phyloP scores from a whole-genome alignment of 2,113 vertebrate species.

The Kryptolebias marmoratus region DNA sequence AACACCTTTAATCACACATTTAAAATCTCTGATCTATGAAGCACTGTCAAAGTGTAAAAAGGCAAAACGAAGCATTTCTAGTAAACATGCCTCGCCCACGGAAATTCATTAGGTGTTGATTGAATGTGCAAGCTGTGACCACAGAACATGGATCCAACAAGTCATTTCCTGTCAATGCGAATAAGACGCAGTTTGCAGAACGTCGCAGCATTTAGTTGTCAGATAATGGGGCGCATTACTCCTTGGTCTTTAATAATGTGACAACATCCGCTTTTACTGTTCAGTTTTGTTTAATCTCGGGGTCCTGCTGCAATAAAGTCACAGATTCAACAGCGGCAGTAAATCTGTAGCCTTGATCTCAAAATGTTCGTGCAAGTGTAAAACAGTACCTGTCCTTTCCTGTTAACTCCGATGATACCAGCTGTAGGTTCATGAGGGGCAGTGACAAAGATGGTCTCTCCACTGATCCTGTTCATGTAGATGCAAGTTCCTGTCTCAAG shows the following conservation, averaged over 20 bases:
- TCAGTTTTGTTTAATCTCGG: background rate
- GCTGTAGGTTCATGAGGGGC: slow-evolving; percentile 97
- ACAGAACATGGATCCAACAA: background rate
- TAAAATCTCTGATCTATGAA: background rate
- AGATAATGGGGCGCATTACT: background rate
- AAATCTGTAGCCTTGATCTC: background rate
- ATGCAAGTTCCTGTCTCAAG: slow-evolving; percentile 98
- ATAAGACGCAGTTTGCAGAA: background rate
- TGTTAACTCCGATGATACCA: slow-evolving; percentile 98
- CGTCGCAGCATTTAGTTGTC: background rate
- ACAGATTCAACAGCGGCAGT: background rate
- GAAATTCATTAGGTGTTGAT: background rate
- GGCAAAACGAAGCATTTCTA: background rate
- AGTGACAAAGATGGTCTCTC: slow-evolving; percentile 98
- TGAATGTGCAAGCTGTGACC: background rate
- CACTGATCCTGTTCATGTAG: slow-evolving; percentile 99
- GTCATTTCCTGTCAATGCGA: background rate
- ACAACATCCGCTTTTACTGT: background rate
- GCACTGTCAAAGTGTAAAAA: background rate
- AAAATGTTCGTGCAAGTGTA: background rate
- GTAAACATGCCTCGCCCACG: background rate
- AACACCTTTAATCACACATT: background rate
- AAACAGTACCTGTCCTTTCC: slow-evolving; percentile 93
- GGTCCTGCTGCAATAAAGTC: background rate
- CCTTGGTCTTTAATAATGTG: background rate